A percentile compares a stretch with the other conserved stretches of the same genome.
Conservation (phyloP, 2,113 vertebrate species). For the Channa maculata region DNA sequence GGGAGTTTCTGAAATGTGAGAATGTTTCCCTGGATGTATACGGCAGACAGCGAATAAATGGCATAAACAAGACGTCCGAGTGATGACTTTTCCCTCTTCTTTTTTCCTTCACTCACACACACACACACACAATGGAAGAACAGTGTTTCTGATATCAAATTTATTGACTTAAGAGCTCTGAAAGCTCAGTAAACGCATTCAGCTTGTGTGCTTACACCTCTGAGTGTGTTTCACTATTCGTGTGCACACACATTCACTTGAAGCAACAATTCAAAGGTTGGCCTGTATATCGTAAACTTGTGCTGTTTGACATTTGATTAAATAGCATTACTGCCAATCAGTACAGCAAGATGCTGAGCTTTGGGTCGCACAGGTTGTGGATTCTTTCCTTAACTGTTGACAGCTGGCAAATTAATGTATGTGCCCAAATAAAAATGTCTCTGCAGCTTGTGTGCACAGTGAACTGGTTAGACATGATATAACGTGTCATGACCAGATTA, state of each 20-base stretch:
- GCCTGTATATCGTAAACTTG: slow-evolving; percentile 69
- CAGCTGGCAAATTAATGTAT: slow-evolving; percentile 33
- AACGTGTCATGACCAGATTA: slow-evolving; percentile 12
- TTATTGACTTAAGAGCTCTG: slow-evolving; percentile 69
- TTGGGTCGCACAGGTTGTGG: slow-evolving; percentile 52
- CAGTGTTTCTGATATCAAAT: slow-evolving; percentile 69
- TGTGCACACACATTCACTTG: slow-evolving; percentile 38
- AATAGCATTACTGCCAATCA: slow-evolving; percentile 82
- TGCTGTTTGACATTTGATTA: slow-evolving; percentile 84
- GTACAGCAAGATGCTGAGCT: slow-evolving; percentile 49
- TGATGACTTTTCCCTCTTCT: slow-evolving; percentile 61
- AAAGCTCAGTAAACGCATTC: slow-evolving; percentile 42
- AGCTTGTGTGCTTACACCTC: slow-evolving; percentile 18
- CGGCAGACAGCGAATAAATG: slow-evolving; percentile 75
- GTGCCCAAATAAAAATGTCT: slow-evolving; percentile 43
- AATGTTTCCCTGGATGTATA: slow-evolving; percentile 72
- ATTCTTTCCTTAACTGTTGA: slow-evolving; percentile 56
- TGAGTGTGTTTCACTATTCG: slow-evolving; percentile 34
- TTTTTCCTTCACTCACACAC: slow-evolving; percentile 40
- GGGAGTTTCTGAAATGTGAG: slow-evolving; percentile 79
- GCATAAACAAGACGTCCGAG: slow-evolving; percentile 78
- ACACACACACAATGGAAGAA: slow-evolving; percentile 40
- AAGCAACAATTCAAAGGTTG: slow-evolving; percentile 72
- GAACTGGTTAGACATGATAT: slow-evolving; percentile 27
- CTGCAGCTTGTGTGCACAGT: slow-evolving; percentile 45